Percentiles rank a stretch among this genome's conserved stretches.
phyloP scores from a whole-genome alignment of 2,113 vertebrate species.

The Jaculus jaculus region DNA sequence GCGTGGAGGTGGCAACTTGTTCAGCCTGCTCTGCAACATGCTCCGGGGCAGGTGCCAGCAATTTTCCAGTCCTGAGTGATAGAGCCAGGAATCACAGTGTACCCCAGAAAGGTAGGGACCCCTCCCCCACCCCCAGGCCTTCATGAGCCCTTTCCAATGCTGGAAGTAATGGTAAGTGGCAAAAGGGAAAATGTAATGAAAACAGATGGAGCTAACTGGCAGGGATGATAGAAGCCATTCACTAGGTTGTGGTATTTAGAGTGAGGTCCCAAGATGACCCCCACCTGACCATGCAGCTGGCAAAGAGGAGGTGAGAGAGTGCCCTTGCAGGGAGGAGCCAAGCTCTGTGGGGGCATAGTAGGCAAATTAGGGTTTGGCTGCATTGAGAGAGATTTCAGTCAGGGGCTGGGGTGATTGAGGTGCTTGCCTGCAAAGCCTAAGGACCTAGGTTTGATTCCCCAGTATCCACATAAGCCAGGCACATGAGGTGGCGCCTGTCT shows the following conservation, averaged over 20 bases:
- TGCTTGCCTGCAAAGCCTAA: too few species aligned
- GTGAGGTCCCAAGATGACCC: slow-evolving; percentile 8
- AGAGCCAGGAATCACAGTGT: not conserved
- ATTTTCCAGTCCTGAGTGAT: slow-evolving; percentile 52
- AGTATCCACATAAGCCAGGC: too few species aligned
- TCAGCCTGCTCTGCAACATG: not conserved
- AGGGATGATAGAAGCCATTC: slow-evolving; percentile 45
- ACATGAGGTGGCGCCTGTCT: too few species aligned
- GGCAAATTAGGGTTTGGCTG: not conserved
- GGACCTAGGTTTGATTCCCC: too few species aligned
- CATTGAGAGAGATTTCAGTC: not conserved
- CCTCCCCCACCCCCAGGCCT: not conserved
- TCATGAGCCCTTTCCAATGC: not conserved
- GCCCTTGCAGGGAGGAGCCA: not conserved
- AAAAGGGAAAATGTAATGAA: slow-evolving; percentile 74
- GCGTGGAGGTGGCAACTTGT: not conserved
- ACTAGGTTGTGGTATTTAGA: slow-evolving; percentile 61
- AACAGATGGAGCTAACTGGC: slow-evolving; percentile 63
- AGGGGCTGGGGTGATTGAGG: too few species aligned
- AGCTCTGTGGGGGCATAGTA: not conserved
- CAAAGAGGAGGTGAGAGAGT: not conserved
- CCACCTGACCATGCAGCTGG: not conserved
- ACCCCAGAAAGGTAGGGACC: not conserved
- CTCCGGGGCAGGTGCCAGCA: slow-evolving; percentile 54
- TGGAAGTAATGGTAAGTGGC: slow-evolving; percentile 64